These are phyloP conservation scores for Pogoniulus pusillus DNA, from an alignment of 2,797 vertebrate genomes.

Conservation along the genomic window DNA sequence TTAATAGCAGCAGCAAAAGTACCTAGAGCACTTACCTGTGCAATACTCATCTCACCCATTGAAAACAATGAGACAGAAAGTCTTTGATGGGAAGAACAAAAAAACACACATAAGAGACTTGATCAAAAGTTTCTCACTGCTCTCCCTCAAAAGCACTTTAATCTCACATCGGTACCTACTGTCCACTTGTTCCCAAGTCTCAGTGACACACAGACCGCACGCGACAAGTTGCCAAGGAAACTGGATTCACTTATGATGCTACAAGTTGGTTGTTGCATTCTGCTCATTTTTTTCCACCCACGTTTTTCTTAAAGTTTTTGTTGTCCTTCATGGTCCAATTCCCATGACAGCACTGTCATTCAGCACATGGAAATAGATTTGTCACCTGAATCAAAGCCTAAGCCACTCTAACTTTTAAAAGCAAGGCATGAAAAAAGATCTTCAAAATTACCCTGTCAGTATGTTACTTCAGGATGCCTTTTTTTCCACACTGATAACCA, in stretches of 20 bases:
- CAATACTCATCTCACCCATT: not conserved
- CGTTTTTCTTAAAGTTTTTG: not conserved
- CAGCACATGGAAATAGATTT: not conserved
- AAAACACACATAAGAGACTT: fast-evolving
- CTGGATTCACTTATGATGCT: not conserved
- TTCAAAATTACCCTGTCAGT: not conserved
- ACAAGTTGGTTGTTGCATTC: not conserved
- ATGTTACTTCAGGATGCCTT: not conserved
- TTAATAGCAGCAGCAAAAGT: fast-evolving
- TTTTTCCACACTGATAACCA: not conserved
- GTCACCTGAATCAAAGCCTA: not conserved
- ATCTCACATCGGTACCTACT: not conserved
- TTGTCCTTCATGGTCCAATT: not conserved
- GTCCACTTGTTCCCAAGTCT: not conserved
- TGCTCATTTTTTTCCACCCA: not conserved
- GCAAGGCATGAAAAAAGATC: not conserved
- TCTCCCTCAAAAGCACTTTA: not conserved
- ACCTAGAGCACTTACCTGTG: not conserved
- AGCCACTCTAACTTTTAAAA: not conserved
- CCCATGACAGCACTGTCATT: not conserved
- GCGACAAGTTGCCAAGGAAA: not conserved
- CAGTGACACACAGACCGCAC: not conserved
- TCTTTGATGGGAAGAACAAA: not conserved
- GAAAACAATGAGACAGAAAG: not conserved
- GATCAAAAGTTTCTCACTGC: not conserved